Conservation (phyloP, 2,113 vertebrate species). For the Mastomys natalensis region DNA sequence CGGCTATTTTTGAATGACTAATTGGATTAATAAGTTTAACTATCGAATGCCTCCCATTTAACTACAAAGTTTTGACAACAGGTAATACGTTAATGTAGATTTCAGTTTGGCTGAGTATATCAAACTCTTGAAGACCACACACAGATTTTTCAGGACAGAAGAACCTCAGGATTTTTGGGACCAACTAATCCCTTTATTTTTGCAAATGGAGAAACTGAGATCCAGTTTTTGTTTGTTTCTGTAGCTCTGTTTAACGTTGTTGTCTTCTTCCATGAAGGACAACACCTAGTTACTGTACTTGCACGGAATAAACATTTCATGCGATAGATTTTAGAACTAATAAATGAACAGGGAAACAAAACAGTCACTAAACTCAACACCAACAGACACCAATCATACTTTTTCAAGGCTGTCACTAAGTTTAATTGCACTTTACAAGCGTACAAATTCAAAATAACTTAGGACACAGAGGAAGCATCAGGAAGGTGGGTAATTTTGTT, state of each 20-base stretch:
- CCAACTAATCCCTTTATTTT: slow-evolving; percentile 7
- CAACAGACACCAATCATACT: background rate
- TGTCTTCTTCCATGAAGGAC: background rate
- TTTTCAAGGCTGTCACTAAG: slow-evolving; percentile 25
- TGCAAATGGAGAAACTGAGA: slow-evolving; percentile 21
- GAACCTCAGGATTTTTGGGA: background rate
- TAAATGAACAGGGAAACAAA: background rate
- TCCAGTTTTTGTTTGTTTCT: background rate
- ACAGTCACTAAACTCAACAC: background rate
- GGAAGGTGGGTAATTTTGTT: background rate
- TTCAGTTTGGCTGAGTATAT: slow-evolving; percentile 5
- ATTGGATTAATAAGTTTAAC: slow-evolving; percentile 57
- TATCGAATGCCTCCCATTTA: slow-evolving; percentile 52
- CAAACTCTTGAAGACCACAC: slow-evolving; percentile 21
- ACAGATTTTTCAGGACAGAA: background rate
- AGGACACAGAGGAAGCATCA: background rate
- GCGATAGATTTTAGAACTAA: background rate
- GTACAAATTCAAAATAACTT: slow-evolving; percentile 37
- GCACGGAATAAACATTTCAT: background rate
- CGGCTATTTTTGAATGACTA: slow-evolving; percentile 57
- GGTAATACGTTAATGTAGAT: slow-evolving; percentile 20
- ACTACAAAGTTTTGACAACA: slow-evolving; percentile 48
- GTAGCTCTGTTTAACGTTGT: background rate
- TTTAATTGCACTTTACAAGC: background rate
- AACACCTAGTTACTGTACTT: background rate